Evolutionary conservation across 2,113 vertebrate species (phyloP), one percentile per base, ranked within the genome.

Genomic region (Toxotes jaculatrix): DNA sequence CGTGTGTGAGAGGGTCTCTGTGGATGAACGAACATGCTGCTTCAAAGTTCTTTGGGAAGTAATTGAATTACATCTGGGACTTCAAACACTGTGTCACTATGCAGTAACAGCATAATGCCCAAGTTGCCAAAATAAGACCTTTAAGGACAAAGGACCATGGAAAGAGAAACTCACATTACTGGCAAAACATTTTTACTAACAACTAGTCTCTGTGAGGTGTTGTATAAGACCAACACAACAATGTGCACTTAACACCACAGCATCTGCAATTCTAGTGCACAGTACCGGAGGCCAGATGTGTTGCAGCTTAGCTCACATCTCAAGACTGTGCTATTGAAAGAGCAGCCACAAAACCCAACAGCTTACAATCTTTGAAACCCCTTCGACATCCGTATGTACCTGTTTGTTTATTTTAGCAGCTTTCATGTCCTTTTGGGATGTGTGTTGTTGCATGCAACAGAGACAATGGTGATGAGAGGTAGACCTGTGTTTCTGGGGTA

Each of bases 391-490:
- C 49, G 65, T n/a, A 7, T 80, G 65, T 40, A 51, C 21, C 31
- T 34, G 68, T 53, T 74, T 79, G 80, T 91, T 83, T 81, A 53
- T 70, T 61, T 69, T 75, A 76, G 66, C 62, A 82, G 53, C 65
- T 78, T 72, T 81, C 32, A 16, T 79, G 32, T 67, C 59, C 47
- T 55, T 77, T 75, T 79, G 67, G 67, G 36, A 12, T 57, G 60
- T 88, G 79, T 75, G 67, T 23, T 71, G 60, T 62, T 90, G 68
- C 78, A 69, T 80, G 84, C 76, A 78, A 34, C 59, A 9, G 38
- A 79, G 23, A 65, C 53, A 69, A 38, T 4, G 1, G 79, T 71
- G 89, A 76, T 91, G 90, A 89, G 75, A 79, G 84, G 66, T 57
- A 63, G 53, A 0, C 73, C 36, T 86, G 63, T 83, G 60, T 88